These are phyloP conservation scores for Papilio xuthus DNA, from an alignment of 1,140 invertebrate species.

Conservation along the genomic window DNA sequence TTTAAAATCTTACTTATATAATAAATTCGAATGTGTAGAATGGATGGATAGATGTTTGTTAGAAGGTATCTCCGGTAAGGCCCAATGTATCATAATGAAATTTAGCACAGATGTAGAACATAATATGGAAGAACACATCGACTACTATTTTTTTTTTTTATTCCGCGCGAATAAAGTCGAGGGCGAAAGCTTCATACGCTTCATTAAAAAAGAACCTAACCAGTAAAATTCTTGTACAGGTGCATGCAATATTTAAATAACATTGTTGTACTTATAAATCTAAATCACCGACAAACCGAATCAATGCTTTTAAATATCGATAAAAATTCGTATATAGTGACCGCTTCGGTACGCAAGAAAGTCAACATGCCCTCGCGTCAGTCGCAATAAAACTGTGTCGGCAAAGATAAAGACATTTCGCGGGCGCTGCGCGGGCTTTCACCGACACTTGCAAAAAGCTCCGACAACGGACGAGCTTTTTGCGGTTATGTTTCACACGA, in stretches of 20 bases:
- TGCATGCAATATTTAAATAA: not conserved
- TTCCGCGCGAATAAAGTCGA: too few species aligned
- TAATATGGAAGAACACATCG: too few species aligned
- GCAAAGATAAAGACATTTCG: slow-evolving; percentile 69
- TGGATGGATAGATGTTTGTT: too few species aligned
- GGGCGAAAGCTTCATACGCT: too few species aligned
- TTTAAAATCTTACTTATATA: too few species aligned
- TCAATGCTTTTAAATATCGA: slow-evolving; percentile 48
- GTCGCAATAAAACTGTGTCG: slow-evolving; percentile 61
- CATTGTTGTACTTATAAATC: slow-evolving; percentile 16
- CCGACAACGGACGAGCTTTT: slow-evolving; percentile 44
- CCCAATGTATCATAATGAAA: too few species aligned
- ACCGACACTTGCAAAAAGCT: slow-evolving; percentile 58
- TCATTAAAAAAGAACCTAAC: too few species aligned
- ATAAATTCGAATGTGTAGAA: too few species aligned
- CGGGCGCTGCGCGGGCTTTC: slow-evolving; percentile 61
- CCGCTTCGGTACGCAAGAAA: slow-evolving; percentile 44
- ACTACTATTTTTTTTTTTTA: too few species aligned
- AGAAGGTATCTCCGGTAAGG: too few species aligned
- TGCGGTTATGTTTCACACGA: slow-evolving; percentile 30
- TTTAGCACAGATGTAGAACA: too few species aligned
- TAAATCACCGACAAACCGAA: slow-evolving; percentile 51
- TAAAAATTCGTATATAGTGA: slow-evolving; percentile 41
- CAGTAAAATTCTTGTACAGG: not conserved
- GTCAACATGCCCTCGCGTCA: slow-evolving; percentile 49